Base-by-base conservation (phyloP, 2,113 vertebrate species). In the Mobula hypostoma region DNA sequence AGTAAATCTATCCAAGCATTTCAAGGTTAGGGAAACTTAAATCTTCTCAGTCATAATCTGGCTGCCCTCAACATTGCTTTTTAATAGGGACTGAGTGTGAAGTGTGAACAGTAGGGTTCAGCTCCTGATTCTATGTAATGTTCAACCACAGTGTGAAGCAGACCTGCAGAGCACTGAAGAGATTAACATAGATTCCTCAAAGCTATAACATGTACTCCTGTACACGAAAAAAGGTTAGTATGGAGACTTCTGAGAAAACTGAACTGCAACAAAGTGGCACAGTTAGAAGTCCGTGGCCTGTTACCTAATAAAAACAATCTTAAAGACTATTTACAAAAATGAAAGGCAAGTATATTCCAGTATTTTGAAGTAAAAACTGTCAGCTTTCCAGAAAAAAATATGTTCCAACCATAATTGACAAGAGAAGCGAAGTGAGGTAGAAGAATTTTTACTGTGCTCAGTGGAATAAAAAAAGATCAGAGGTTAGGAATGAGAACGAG, bases 161-260 rank as follows among this genome's bases (percentile, higher is more conserved):
- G 21, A 87, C 14, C 29, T 66, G 63, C 29, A 66, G 61, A 66
- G 24, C 27, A 90, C 61, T 90, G 15, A 90, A 32, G 85, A 66
- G 85, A 90, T 88, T 90, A 90, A 32, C n/a, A 19, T 14, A 66
- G 19, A 66, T 90, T 90, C 85, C 63, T 68, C 85, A 90, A 90
- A 90, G 85, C 85, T 90, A 7, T 66, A 66, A 61, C 48, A 27
- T 27, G 12, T 85, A 87, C 56, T 85, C 82, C 56, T 32, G 61
- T 68, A 21, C 8, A 29, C 27, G n/a, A 63, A 88, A 17, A 90
- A 63, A 90, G 85, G 61, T 32, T 90, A 32, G n/a, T n/a, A 32
- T 66, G 29, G 61, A 90, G 32, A 32, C 14, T 58, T 63, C 58
- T 32, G 5, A 19, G 61, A 29, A 90, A 66, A 90, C 27, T 90